Conservation (phyloP, 1,140 invertebrate genomes). For the Drosophila jambulina region DNA sequence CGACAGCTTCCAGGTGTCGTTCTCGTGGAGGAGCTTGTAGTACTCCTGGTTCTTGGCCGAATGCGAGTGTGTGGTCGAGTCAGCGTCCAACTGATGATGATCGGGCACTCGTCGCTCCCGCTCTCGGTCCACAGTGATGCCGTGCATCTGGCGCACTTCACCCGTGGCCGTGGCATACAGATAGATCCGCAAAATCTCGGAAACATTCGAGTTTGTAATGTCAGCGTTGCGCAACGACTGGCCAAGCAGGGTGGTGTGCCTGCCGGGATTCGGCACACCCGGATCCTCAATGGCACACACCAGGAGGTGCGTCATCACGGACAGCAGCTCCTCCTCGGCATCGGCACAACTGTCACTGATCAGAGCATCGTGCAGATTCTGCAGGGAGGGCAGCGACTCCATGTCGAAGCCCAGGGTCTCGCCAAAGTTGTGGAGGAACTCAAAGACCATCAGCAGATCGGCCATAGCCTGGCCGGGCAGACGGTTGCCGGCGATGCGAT, state of each 20-base stretch:
- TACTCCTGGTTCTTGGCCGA: constrained; percentile 91
- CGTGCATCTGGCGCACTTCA: constrained; percentile 92
- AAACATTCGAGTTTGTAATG: constrained; percentile 95
- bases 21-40: constrained; percentile 91
- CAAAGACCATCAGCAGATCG: constrained; percentile 96
- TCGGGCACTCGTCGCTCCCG: constrained; percentile 91
- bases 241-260: constrained; percentile 94
- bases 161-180: constrained; percentile 94
- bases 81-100: constrained; percentile 90
- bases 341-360: constrained; percentile 90
- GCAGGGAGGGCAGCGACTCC: constrained; percentile 94
- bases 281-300: constrained; percentile 98
- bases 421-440: constrained; percentile 98
- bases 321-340: constrained; percentile 94
- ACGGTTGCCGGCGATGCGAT: constrained; percentile 92
- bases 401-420: constrained; percentile 96
- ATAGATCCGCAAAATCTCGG: constrained; percentile 96
- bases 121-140: constrained; percentile 91
- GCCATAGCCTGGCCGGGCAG: constrained; percentile 95
- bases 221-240: constrained; percentile 96
- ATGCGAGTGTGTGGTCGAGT: constrained; percentile 87
- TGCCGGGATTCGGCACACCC: constrained; percentile 94
- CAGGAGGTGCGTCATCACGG: constrained; percentile 94
- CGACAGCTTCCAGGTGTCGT: constrained; percentile 89
- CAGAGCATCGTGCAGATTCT: constrained; percentile 94